Evolutionary conservation across 2,113 vertebrate species (phyloP), one percentile per base, ranked within the genome.

Genomic region (Apistogramma diplotaenia): DNA sequence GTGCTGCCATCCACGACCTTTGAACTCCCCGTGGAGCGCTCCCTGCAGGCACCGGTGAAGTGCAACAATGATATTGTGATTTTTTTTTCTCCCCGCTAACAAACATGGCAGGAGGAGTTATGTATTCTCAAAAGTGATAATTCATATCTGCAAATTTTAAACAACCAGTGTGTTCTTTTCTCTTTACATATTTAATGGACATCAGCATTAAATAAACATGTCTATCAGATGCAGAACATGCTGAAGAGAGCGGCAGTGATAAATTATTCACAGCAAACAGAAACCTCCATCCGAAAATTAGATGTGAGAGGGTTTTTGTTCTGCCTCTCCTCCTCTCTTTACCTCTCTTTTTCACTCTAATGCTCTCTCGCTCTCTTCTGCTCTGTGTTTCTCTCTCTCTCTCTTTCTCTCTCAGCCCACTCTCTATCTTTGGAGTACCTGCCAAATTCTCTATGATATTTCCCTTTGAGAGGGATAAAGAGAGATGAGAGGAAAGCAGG

Each of bases 391-490:
- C 57, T 62, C 58, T 54, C 27, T 82, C 73, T 72, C 23, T 77
- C 49, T 49, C 27, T 31, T 55, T 43, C 71, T 83, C 65, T 56
- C 59, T 70, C 76, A 19, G 78, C 79, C 84, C 74, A 82, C 87
- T 82, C 82, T 84, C 55, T 82, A 16, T 89, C 79, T 82, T 83
- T 87, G 82, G 77, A 87, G 79, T 76, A 73, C 88, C 83, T 88
- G 88, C 86, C 86, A 92, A 84, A 88, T 85, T 86, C 85, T 90
- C 79, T 49, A 62, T 82, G 83, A 88, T 85, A 84, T 87, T 89
- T 87, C 73, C 85, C 87, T 89, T 78, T 85, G 91, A 87, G 87
- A 88, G 84, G 84, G 82, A 92, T 82, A 85, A 85, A 83, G 86
- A 85, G 76, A 82, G 82, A 90, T 87, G 84, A 89, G 88, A 88